Conservation (phyloP, 2,113 vertebrate species). For the Amia ocellicauda region DNA sequence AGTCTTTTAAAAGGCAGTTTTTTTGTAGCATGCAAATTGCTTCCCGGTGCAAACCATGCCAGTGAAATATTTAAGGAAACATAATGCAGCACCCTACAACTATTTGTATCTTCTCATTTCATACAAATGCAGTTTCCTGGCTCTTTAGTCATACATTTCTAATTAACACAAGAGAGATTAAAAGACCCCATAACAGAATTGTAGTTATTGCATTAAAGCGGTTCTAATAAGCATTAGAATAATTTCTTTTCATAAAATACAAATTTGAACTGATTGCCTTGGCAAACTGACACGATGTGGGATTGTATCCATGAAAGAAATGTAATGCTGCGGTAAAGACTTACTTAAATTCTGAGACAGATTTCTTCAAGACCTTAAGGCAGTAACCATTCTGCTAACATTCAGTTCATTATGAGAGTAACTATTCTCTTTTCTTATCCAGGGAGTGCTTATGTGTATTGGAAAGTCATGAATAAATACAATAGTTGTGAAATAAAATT, state of each 20-base stretch:
- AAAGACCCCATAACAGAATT: conserved; percentile 34
- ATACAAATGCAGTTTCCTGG: conserved; percentile 38
- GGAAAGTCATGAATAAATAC: too few species aligned
- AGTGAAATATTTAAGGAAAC: conserved; percentile 21
- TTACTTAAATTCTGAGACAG: too few species aligned
- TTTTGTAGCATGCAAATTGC: background rate
- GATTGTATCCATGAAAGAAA: conserved; percentile 4
- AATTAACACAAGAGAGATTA: conserved; percentile 52
- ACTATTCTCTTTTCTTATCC: too few species aligned
- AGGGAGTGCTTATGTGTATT: too few species aligned
- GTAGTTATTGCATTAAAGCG: conserved; percentile 11
- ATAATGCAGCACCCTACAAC: conserved; percentile 43
- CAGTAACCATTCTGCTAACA: too few species aligned
- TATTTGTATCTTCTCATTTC: conserved; percentile 42
- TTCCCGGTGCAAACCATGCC: background rate
- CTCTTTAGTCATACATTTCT: conserved; percentile 56
- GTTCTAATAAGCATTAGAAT: conserved; percentile 12
- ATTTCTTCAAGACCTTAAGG: too few species aligned
- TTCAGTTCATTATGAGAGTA: too few species aligned
- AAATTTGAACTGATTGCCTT: conserved; percentile 27
- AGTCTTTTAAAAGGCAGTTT: too few species aligned
- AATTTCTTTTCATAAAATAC: conserved; percentile 15
- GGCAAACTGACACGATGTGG: conserved; percentile 6
- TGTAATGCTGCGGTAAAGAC: background rate
- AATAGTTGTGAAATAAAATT: too few species aligned